Evolutionary conservation across 2,888 invertebrate species (phyloP).

Genomic region (Aspidapion aeneum): DNA sequence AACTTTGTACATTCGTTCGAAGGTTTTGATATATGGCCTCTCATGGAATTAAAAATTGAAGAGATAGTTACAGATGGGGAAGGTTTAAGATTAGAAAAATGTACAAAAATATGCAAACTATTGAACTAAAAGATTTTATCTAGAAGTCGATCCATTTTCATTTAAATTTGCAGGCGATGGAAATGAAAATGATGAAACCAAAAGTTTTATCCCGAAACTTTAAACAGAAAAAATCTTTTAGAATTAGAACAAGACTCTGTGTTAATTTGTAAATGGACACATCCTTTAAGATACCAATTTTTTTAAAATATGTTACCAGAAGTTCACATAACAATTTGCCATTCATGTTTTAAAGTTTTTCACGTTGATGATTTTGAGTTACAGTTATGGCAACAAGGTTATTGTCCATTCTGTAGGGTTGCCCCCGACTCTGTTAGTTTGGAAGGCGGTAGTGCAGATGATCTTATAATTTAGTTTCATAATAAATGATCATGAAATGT

Average conservation of each 20-base stretch:
- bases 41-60: slow-evolving; percentile 91
- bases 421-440: slow-evolving; percentile 37
- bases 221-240: slow-evolving; percentile 65
- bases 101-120: slow-evolving; percentile 54
- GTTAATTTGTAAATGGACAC: slow-evolving; percentile 71
- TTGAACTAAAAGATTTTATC: slow-evolving; percentile 52
- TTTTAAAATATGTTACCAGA: slow-evolving; percentile 92
- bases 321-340: slow-evolving; percentile 82
- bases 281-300: slow-evolving; percentile 71
- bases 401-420: slow-evolving; percentile 90
- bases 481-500: background rate
- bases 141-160: slow-evolving; percentile 66
- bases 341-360: slow-evolving; percentile 86
- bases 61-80: slow-evolving; percentile 82
- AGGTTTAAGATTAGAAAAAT: slow-evolving; percentile 67
- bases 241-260: slow-evolving; percentile 79
- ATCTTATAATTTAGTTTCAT: slow-evolving; percentile 51
- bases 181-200: slow-evolving; percentile 25
- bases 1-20: slow-evolving; percentile 88
- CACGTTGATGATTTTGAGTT: slow-evolving; percentile 96
- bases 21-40: slow-evolving; percentile 91
- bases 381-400: slow-evolving; percentile 83
- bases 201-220: slow-evolving; percentile 50
- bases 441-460: slow-evolving; percentile 16
- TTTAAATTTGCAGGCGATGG: slow-evolving; percentile 46